Evolutionary conservation across 2,888 invertebrate species (phyloP).

Genomic region (Xestobium rufovillosum): DNA sequence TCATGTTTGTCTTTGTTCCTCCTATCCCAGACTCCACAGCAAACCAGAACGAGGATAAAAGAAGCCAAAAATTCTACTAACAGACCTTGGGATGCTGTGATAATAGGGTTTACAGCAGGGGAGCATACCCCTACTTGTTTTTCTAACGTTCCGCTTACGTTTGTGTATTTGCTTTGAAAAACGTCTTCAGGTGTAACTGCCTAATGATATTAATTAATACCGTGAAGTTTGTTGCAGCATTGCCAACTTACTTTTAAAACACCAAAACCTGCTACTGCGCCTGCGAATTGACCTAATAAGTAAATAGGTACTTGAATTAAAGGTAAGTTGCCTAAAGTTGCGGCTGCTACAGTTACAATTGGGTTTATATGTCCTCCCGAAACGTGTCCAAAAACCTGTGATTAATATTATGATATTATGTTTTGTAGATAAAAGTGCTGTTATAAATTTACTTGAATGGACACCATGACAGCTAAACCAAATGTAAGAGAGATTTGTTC

Average conservation of each 20-base stretch:
- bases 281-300: slow-evolving; percentile 57
- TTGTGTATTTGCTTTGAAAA: slow-evolving; percentile 14
- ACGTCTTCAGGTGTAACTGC: slow-evolving; percentile 14
- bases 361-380: slow-evolving; percentile 76
- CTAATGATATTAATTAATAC: neutral
- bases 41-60: slow-evolving; percentile 55
- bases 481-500: slow-evolving; percentile 55
- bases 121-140: slow-evolving; percentile 34
- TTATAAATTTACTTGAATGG: slow-evolving; percentile 52
- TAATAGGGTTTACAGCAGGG: slow-evolving; percentile 25
- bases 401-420: no score
- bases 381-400: slow-evolving; percentile 64
- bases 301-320: slow-evolving; percentile 52
- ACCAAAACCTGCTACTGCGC: slow-evolving; percentile 63
- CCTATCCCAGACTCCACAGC: slow-evolving; percentile 67
- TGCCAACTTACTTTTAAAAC: slow-evolving; percentile 51
- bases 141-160: slow-evolving; percentile 11
- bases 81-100: slow-evolving; percentile 48
- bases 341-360: slow-evolving; percentile 62
- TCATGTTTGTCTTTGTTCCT: slow-evolving; percentile 58
- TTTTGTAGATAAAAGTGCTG: no score
- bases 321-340: slow-evolving; percentile 53
- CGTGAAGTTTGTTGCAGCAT: no score
- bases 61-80: slow-evolving; percentile 60
- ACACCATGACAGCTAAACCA: slow-evolving; percentile 61